Evolutionary conservation across 2,113 vertebrate genomes (phyloP), one percentile per base, ranked within the genome.

Genomic region (Malurus melanocephalus): DNA sequence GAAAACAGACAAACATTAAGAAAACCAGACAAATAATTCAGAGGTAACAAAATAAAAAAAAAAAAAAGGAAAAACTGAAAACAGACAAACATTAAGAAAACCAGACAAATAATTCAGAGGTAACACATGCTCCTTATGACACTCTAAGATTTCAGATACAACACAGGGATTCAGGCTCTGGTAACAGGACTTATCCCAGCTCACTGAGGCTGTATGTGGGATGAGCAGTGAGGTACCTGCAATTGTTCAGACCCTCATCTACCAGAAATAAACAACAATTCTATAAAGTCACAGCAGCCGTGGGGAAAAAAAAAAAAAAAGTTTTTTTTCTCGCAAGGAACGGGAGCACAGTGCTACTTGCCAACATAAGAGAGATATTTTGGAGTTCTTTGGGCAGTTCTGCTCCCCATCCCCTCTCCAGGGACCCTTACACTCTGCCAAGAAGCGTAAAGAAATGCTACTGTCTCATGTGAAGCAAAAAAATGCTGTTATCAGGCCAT

Each of bases 41-140:
- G 93, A 94, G 91, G 92, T 94, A 95, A 94, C 95, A 92, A n/a
- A n/a, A n/a, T n/a, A n/a, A n/a, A 68, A 28, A 45, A 35, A 35
- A 35, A 86, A 86, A 87, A 66, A 81, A 93, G 27, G 32, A 85
- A 93, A 91, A 87, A 85, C 45, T 85, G 45, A 75, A 93, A 95
- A 59, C 71, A 86, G 67, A 95, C 92, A 95, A 94, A 93, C 85
- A 95, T 80, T 76, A 85, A 93, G 82, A 92, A 94, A 93, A 94
- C 86, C 94, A 89, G 71, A 95, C 89, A 95, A 66, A 52, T 55
- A 82, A 49, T 55, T 74, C 57, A 76, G 93, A 94, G 91, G 92
- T 94, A 95, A 94, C 95, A 92, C 81, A 69, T 81, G 84, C 91
- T 86, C 77, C 88, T 79, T 85, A 60, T 33, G 59, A 85, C 90